Evolutionary conservation across 2,888 invertebrate species (phyloP), one percentile per base, ranked within the genome.

Genomic region (Nipponacmea schrenckii): DNA sequence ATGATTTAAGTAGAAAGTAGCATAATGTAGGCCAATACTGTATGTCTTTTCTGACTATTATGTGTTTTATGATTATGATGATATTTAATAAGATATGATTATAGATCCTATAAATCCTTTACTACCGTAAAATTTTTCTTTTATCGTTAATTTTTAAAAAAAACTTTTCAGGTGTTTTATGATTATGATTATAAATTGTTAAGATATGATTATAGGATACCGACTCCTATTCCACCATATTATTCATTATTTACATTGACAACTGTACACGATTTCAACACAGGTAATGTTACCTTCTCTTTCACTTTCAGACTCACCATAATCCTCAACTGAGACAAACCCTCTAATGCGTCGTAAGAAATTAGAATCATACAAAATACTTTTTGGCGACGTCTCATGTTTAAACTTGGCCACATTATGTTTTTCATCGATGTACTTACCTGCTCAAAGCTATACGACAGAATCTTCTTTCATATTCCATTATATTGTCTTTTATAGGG

Each of bases 1-100:
- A n/a, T n/a, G n/a, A n/a, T n/a, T n/a, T n/a, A n/a, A n/a, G n/a
- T n/a, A n/a, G n/a, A n/a, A n/a, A n/a, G n/a, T n/a, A n/a, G n/a
- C n/a, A n/a, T n/a, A n/a, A n/a, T n/a, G n/a, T n/a, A n/a, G n/a
- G n/a, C n/a, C n/a, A n/a, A n/a, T n/a, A n/a, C n/a, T n/a, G n/a
- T n/a, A n/a, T n/a, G n/a, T n/a, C n/a, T n/a, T n/a, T n/a, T n/a
- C n/a, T n/a, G n/a, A n/a, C n/a, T n/a, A n/a, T n/a, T n/a, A n/a
- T n/a, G 77, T 83, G 8, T 83, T 82, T 83, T 84, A 82, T 70
- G 83, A 83, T 65, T 70, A 71, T 15, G 70, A 64, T 2, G 75
- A 77, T 67, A 74, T 50, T 67, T 85, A 65, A 70, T 80, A 0
- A 74, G 84, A 12, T 80, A 77, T 20, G 85, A 84, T 69, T 73